These are phyloP conservation scores for Cecropterus lyciades DNA, from an alignment of 1,140 invertebrate genomes.

Conservation along the genomic window DNA sequence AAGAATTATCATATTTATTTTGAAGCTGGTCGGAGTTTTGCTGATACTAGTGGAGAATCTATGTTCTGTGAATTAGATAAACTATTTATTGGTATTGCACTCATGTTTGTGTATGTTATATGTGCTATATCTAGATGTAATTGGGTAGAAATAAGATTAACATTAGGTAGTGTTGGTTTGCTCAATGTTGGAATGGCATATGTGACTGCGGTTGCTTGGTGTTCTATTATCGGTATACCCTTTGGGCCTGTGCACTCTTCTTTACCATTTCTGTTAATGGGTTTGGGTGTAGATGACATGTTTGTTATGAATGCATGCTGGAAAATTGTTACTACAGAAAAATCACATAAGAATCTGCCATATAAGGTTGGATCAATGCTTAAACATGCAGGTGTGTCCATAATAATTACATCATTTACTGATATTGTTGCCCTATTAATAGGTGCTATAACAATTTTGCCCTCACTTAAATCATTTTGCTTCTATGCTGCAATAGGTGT, in stretches of 20 bases:
- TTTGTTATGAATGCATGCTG: conserved; percentile 92
- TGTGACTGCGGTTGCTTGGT: conserved; percentile 88
- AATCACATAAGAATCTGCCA: conserved; percentile 83
- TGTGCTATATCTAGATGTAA: conserved; percentile 90
- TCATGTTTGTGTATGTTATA: conserved; percentile 91
- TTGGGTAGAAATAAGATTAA: conserved; percentile 89
- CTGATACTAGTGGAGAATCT: conserved; percentile 87
- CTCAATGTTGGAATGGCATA: conserved; percentile 91
- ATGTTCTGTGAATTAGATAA: conserved; percentile 91
- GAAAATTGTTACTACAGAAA: conserved; percentile 84
- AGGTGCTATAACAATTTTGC: conserved; percentile 89
- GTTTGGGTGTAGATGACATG: conserved; percentile 92
- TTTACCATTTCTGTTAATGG: conserved; percentile 92
- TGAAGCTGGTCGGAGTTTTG: conserved; percentile 89
- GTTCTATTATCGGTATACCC: conserved; percentile 89
- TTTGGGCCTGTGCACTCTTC: conserved; percentile 93
- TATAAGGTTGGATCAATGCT: conserved; percentile 88
- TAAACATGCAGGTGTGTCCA: conserved; percentile 92
- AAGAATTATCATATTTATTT: conserved; percentile 84
- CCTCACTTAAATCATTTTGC: conserved; percentile 90
- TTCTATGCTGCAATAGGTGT: conserved; percentile 90
- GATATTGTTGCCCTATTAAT: conserved; percentile 92
- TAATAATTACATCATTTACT: conserved; percentile 93
- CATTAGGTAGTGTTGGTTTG: conserved; percentile 88
- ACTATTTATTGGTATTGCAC: conserved; percentile 87